These are phyloP conservation scores for Junco hyemalis DNA, from an alignment of 2,113 vertebrate genomes.

Conservation along the genomic window DNA sequence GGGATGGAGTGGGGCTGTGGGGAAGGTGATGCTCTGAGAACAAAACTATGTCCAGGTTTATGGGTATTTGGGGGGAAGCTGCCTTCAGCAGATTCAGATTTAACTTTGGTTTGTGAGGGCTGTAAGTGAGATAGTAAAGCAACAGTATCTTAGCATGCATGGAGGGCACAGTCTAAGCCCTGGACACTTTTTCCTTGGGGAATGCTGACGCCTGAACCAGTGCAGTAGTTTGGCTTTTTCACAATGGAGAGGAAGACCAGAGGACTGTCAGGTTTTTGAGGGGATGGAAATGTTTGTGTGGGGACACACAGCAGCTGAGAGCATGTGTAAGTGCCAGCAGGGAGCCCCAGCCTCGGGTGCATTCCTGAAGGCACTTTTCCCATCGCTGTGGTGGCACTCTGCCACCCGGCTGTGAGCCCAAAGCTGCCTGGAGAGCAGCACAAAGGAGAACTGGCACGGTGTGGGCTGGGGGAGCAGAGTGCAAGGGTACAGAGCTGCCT, in stretches of 20 bases:
- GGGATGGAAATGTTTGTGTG: fast-evolving
- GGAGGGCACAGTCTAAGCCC: not conserved
- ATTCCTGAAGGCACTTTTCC: not conserved
- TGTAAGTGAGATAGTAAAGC: not conserved
- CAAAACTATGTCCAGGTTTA: not conserved
- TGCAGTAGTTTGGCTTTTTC: not conserved
- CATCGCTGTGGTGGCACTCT: not conserved
- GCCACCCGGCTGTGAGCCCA: not conserved
- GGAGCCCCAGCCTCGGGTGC: not conserved
- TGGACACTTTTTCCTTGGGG: not conserved
- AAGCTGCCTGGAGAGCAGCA: not conserved
- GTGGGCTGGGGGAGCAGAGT: fast-evolving
- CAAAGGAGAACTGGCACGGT: not conserved
- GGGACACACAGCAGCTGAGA: not conserved
- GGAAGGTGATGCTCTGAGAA: not conserved
- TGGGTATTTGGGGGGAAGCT: not conserved
- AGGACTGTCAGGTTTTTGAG: not conserved
- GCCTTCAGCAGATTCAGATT: not conserved
- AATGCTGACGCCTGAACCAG: not conserved
- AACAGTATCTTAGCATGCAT: not conserved
- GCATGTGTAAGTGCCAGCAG: fast-evolving
- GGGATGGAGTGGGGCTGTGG: not conserved
- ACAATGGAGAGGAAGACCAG: not conserved
- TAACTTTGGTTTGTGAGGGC: not conserved
- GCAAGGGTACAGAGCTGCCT: fast-evolving